phyloP scores from a whole-genome alignment of 2,888 invertebrate genomes.

The Xestia sexstrigata region DNA sequence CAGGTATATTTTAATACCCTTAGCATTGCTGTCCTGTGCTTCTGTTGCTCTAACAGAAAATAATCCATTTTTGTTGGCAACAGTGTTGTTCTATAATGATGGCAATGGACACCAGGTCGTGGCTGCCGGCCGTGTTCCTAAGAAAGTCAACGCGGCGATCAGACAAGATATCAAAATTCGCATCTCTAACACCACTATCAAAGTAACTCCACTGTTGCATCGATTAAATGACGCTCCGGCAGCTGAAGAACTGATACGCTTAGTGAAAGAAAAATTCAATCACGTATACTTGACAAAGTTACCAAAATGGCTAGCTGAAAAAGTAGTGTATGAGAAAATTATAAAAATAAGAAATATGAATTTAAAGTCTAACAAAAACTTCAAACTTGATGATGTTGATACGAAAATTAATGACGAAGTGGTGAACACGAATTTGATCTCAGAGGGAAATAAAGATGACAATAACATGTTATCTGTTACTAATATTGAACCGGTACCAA shows the following conservation, averaged over 20 bases:
- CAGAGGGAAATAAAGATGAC: background rate
- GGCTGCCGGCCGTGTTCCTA: constrained; percentile 16
- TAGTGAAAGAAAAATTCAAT: constrained; percentile 8
- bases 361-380: too few relatives aligned
- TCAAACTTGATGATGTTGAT: background rate
- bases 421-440: constrained; percentile 14
- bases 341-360: background rate
- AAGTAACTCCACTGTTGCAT: constrained; percentile 34
- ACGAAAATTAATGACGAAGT: background rate
- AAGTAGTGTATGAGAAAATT: background rate
- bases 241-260: background rate
- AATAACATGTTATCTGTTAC: background rate
- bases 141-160: background rate
- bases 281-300: constrained; percentile 19
- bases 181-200: background rate
- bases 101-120: constrained; percentile 22
- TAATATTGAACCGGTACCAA: background rate
- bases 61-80: constrained; percentile 29
- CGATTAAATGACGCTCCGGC: background rate
- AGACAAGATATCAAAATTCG: constrained; percentile 11
- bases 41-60: background rate
- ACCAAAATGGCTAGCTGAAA: constrained; percentile 17
- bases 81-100: constrained; percentile 48
- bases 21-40: constrained; percentile 21
- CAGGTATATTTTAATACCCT: constrained; percentile 27